Evolutionary conservation across 2,113 vertebrate species (phyloP).

Genomic region (Amblyopsis rosae): DNA sequence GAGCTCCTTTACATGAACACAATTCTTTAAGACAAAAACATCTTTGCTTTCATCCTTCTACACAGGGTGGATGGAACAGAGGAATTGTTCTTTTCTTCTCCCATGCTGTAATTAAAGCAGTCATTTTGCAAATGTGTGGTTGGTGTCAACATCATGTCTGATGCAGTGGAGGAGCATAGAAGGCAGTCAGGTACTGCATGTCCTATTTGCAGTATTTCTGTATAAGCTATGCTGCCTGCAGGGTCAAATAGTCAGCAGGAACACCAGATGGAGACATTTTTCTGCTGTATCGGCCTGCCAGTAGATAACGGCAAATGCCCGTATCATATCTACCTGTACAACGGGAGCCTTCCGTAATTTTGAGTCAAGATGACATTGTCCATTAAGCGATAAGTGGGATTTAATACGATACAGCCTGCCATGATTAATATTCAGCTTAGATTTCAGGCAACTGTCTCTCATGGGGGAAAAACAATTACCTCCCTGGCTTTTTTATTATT

Average conservation of each 20-base stretch:
- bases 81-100: constrained; percentile 4
- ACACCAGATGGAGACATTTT: constrained; percentile 75
- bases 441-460: constrained; percentile 32
- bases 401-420: constrained; percentile 38
- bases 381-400: constrained; percentile 51
- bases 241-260: constrained; percentile 20
- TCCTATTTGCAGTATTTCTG: not conserved
- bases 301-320: constrained; percentile 49
- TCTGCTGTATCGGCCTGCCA: constrained; percentile 23
- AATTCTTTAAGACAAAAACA: not conserved
- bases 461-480: constrained; percentile 3
- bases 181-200: not conserved
- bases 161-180: not conserved
- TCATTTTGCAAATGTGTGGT: not conserved
- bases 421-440: constrained; percentile 41
- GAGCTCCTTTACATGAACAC: constrained; percentile 25
- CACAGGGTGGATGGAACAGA: constrained; percentile 14
- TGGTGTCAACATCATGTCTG: not conserved
- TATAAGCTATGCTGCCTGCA: not conserved
- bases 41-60: constrained; percentile 2
- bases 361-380: constrained; percentile 46
- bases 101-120: constrained; percentile 51
- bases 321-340: constrained; percentile 48
- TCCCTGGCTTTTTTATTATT: constrained; percentile 20
- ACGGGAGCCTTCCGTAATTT: constrained; percentile 52